Evolutionary conservation across 2,113 vertebrate species (phyloP).

Genomic region (Crotalus viridis): DNA sequence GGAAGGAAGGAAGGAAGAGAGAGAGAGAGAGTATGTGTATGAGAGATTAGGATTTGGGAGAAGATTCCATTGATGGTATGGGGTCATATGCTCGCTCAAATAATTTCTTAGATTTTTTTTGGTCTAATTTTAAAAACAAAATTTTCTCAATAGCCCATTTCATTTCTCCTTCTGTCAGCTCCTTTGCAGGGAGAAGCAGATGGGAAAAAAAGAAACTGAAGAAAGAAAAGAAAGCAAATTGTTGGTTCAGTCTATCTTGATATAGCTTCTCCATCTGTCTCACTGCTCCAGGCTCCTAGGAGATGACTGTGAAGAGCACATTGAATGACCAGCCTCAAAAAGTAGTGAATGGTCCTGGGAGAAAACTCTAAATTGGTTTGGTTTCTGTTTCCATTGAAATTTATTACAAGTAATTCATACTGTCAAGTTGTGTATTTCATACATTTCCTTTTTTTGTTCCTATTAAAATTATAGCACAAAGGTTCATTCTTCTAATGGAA

Average conservation of each 20-base stretch:
- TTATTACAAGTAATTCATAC: neutral
- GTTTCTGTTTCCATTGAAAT: neutral
- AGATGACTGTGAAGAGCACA: neutral
- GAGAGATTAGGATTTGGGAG: neutral
- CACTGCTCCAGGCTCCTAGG: neutral
- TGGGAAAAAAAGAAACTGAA: neutral
- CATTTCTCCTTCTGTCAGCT: neutral
- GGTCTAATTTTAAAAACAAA: neutral
- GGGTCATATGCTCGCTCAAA: neutral
- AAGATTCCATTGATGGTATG: neutral
- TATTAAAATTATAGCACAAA: neutral
- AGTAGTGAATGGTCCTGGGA: neutral
- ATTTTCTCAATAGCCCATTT: neutral
- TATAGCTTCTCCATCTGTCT: neutral
- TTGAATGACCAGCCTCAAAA: neutral
- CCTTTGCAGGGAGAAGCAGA: neutral
- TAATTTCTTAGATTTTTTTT: neutral
- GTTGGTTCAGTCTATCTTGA: neutral
- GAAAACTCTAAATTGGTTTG: neutral
- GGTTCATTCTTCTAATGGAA: neutral
- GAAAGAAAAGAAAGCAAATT: neutral
- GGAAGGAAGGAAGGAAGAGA: too few relatives aligned
- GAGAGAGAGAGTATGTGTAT: neutral
- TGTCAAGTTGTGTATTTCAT: neutral
- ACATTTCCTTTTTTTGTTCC: neutral